Conservation (phyloP, 2,888 invertebrate genomes). For the Oscheius onirici region DNA sequence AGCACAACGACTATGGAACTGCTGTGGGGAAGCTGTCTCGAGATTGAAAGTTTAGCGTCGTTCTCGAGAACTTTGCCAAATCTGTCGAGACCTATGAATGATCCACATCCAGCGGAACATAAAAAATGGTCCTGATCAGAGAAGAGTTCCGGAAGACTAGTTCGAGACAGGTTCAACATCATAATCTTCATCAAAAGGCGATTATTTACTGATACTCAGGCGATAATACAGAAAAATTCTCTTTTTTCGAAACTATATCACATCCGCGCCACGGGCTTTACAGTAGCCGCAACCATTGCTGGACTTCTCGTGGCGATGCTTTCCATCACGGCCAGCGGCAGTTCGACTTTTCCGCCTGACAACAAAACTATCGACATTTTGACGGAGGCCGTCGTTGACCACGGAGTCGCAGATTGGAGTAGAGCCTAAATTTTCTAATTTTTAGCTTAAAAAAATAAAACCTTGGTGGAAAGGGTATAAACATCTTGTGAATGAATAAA, state of each 20-base stretch:
- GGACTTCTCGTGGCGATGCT: constrained; percentile 7
- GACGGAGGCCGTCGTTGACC: constrained; percentile 7
- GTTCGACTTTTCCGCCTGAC: neutral
- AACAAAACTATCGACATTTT: constrained; percentile 17
- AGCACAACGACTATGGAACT: no score
- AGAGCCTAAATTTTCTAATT: neutral
- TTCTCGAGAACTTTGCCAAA: no score
- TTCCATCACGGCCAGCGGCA: constrained; percentile 19
- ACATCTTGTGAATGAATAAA: neutral
- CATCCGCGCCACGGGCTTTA: constrained; percentile 3
- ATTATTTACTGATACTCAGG: no score
- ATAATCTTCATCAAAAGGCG: no score
- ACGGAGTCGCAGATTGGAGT: constrained; percentile 7
- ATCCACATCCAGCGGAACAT: no score
- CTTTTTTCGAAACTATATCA: neutral
- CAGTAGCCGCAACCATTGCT: neutral
- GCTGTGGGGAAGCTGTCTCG: no score
- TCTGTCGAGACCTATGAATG: no score
- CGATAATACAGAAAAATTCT: no score
- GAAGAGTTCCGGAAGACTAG: no score
- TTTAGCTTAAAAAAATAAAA: neutral
- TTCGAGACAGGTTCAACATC: no score
- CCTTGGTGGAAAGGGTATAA: constrained; percentile 11
- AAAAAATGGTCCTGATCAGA: no score
- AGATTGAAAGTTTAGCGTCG: no score